phyloP scores from a whole-genome alignment of 2,888 invertebrate genomes.

The Lacanobia oleracea region DNA sequence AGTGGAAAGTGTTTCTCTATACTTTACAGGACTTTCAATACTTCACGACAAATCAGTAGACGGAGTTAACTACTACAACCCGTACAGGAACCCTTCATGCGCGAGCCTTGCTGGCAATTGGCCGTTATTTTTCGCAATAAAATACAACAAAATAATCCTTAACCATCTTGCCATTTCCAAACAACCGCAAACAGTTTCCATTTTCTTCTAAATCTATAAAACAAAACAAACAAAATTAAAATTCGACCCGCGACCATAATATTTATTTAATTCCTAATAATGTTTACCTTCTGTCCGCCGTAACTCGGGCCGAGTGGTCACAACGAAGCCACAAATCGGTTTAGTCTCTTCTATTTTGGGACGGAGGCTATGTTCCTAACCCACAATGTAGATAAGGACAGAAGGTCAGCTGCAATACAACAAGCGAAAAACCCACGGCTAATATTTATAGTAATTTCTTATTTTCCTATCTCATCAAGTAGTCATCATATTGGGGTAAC shows the following conservation, averaged over 20 bases:
- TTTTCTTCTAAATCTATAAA: background rate
- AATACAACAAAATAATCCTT: no score
- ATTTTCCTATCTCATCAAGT: no score
- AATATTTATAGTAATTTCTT: no score
- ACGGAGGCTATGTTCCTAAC: background rate
- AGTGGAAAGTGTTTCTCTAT: no score
- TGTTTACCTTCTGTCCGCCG: conserved; percentile 34
- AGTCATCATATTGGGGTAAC: no score
- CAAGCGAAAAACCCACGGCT: background rate
- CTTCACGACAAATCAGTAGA: no score
- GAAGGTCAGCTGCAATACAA: background rate
- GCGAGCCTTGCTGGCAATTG: no score
- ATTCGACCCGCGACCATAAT: conserved; percentile 8
- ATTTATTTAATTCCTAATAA: conserved; percentile 51
- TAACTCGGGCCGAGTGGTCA: conserved; percentile 40
- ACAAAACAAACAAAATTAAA: conserved; percentile 25
- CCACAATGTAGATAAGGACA: background rate
- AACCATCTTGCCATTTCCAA: background rate
- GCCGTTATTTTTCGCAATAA: no score
- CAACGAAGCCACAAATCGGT: conserved; percentile 54
- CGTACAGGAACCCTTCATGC: no score
- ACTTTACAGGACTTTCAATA: no score
- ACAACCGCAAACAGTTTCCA: background rate
- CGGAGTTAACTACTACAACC: no score
- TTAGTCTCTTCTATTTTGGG: conserved; percentile 56